phyloP scores from a whole-genome alignment of 2,113 vertebrate genomes.

The Eretmochelys imbricata region DNA sequence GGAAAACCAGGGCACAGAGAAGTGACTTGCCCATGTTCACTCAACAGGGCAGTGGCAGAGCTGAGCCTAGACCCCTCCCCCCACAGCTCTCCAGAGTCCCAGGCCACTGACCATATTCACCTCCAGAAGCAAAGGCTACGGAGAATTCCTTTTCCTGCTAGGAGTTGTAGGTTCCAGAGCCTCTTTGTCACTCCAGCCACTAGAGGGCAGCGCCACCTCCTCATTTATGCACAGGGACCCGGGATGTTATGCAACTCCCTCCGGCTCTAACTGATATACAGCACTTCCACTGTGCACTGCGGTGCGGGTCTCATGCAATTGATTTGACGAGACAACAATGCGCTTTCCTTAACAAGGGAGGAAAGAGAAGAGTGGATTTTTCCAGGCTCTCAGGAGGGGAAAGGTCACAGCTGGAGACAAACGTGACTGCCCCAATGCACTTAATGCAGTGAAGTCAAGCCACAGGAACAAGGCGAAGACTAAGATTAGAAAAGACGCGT shows the following conservation, averaged over 20 bases:
- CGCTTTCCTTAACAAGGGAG: background rate
- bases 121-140: background rate
- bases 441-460: background rate
- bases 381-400: background rate
- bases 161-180: background rate
- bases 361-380: background rate
- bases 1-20: background rate
- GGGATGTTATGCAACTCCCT: background rate
- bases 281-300: background rate
- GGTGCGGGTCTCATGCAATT: background rate
- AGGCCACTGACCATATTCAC: background rate
- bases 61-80: background rate
- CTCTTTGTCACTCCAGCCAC: background rate
- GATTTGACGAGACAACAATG: background rate
- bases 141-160: background rate
- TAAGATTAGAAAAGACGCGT: fast-evolving
- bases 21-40: background rate
- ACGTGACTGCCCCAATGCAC: background rate
- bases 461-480: fast-evolving
- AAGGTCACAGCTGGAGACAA: background rate
- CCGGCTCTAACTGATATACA: background rate
- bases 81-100: background rate
- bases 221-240: background rate
- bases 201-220: background rate
- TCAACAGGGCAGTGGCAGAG: background rate